phyloP scores from a whole-genome alignment of 2,888 invertebrate genomes.

The Drosophila bunnanda region DNA sequence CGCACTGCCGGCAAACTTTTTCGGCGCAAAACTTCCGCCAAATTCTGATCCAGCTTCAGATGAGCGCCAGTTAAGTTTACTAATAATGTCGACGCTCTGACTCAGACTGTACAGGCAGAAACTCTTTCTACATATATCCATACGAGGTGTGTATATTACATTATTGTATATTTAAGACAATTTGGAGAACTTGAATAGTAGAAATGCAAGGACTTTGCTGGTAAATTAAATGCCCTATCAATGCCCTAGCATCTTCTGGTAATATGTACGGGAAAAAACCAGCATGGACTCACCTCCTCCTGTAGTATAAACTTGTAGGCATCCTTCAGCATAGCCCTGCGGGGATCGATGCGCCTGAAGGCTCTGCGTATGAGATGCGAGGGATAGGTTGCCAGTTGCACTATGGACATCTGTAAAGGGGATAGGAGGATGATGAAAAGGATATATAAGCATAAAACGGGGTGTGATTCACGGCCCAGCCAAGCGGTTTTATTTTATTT shows the following conservation, averaged over 20 bases:
- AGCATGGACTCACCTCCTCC: conserved; percentile 81
- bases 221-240: neutral
- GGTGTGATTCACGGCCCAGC: conserved; percentile 29
- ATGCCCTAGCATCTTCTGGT: too few species aligned
- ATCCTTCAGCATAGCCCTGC: conserved; percentile 71
- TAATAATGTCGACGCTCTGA: conserved; percentile 71
- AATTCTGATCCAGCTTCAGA: conserved; percentile 33
- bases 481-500: conserved; percentile 20
- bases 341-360: conserved; percentile 78
- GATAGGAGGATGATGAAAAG: conserved; percentile 14
- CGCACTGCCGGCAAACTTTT: conserved; percentile 71
- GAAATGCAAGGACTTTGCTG: too few species aligned
- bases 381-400: conserved; percentile 82
- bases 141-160: neutral
- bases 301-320: conserved; percentile 82
- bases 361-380: conserved; percentile 82
- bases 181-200: neutral
- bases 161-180: neutral
- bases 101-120: conserved; percentile 40
- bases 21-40: conserved; percentile 61
- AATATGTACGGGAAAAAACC: neutral
- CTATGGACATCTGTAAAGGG: conserved; percentile 74
- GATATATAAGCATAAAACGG: conserved; percentile 21
- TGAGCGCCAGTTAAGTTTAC: conserved; percentile 74
- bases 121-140: conserved; percentile 21